A percentile compares a stretch with the other conserved stretches of the same genome.
These are phyloP conservation scores for Platichthys flesus DNA, from an alignment of 2,113 vertebrate species.

Conservation along the genomic window DNA sequence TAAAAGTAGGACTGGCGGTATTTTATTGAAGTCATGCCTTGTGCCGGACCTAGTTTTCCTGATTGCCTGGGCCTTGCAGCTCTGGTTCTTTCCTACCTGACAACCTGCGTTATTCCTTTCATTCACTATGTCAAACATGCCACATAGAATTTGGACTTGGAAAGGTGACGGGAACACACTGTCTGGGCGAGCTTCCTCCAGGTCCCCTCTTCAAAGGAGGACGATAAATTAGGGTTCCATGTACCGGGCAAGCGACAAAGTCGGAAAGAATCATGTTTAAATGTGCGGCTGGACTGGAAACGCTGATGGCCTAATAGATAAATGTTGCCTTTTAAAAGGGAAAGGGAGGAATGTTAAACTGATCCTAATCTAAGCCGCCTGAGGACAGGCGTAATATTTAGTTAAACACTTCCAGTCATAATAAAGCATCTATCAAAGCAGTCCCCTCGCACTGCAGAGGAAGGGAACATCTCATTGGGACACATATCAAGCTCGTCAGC, in stretches of 20 bases:
- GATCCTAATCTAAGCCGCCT: conserved; percentile 62
- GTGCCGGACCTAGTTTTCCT: conserved; percentile 72
- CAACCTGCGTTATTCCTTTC: conserved; percentile 74
- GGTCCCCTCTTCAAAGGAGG: conserved; percentile 69
- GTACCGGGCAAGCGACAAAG: conserved; percentile 43
- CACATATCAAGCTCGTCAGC: conserved; percentile 31
- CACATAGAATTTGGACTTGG: conserved; percentile 68
- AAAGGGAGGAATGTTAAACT: conserved; percentile 64
- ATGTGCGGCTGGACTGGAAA: conserved; percentile 49
- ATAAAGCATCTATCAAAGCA: conserved; percentile 61
- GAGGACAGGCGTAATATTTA: conserved; percentile 58
- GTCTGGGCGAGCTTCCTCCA: conserved; percentile 63
- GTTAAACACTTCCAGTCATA: conserved; percentile 71
- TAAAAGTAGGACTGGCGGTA: conserved; percentile 82
- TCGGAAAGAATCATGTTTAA: conserved; percentile 60
- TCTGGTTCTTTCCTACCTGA: conserved; percentile 78
- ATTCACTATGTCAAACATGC: conserved; percentile 78
- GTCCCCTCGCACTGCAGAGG: conserved; percentile 20
- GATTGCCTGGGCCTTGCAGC: conserved; percentile 73
- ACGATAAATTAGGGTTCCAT: conserved; percentile 52
- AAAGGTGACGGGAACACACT: conserved; percentile 35
- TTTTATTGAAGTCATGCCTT: conserved; percentile 85
- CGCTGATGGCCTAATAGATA: conserved; percentile 59
- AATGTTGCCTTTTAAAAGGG: conserved; percentile 43
- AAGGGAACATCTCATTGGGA: conserved; percentile 47